A percentile compares a stretch with the other conserved stretches of the same genome.
These are phyloP conservation scores for Chrysolina americana DNA, from an alignment of 2,888 invertebrate genomes.

Conservation along the genomic window DNA sequence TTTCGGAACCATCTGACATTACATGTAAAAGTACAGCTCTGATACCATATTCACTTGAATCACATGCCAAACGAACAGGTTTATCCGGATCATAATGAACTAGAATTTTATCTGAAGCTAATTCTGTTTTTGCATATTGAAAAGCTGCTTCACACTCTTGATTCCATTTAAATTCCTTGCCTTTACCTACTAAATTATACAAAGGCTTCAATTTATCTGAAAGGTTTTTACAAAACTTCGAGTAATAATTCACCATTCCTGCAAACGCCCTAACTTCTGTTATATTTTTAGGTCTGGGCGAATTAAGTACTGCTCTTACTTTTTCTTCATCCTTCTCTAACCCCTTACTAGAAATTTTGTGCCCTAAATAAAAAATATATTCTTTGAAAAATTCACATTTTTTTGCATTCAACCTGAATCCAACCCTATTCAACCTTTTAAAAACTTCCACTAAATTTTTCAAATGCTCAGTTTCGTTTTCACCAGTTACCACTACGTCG, in stretches of 20 bases:
- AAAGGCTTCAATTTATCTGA: slow-evolving; percentile 57
- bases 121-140: slow-evolving; percentile 19
- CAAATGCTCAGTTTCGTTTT: slow-evolving; percentile 36
- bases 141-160: slow-evolving; percentile 23
- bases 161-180: slow-evolving; percentile 54
- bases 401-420: slow-evolving; percentile 37
- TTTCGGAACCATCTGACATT: slow-evolving; percentile 39
- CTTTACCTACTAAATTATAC: slow-evolving; percentile 45
- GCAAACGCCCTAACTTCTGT: slow-evolving; percentile 56
- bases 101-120: slow-evolving; percentile 28
- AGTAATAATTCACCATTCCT: slow-evolving; percentile 64
- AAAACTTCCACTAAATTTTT: slow-evolving; percentile 36
- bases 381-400: slow-evolving; percentile 40
- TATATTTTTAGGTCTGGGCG: slow-evolving; percentile 21
- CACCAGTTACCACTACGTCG: slow-evolving; percentile 48
- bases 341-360: slow-evolving; percentile 34
- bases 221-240: slow-evolving; percentile 42
- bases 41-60: slow-evolving; percentile 34
- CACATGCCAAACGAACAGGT: slow-evolving; percentile 36
- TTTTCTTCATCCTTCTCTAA: slow-evolving; percentile 29
- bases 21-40: slow-evolving; percentile 41
- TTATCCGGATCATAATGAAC: slow-evolving; percentile 36
- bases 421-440: slow-evolving; percentile 22
- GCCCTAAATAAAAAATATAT: slow-evolving; percentile 36
- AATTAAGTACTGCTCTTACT: slow-evolving; percentile 23